Evolutionary conservation across 2,113 vertebrate species (phyloP), one percentile per base, ranked within the genome.

Genomic region (Gobio gobio): DNA sequence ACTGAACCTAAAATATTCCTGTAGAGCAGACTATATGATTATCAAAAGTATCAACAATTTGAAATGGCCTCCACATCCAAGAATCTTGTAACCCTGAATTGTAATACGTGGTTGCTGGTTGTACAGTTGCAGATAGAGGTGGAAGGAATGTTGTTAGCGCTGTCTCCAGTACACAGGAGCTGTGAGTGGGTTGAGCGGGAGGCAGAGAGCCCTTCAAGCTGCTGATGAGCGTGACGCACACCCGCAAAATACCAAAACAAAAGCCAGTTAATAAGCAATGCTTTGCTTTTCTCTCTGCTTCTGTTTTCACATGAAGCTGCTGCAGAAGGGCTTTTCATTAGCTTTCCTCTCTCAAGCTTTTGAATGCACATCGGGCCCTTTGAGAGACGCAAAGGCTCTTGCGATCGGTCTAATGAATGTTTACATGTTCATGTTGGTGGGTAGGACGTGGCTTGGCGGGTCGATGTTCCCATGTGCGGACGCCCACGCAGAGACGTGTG

Each of bases 171-270:
- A 81, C 45, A 64, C 73, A 24, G 59, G 45, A 68, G n/a, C 59
- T 85, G 58, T 78, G 83, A 78, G 83, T 85, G 83, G 83, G 74
- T 40, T 77, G 83, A 63, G 73, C 47, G 45, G 83, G 73, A 12
- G 47, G 83, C 26, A 33, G 43, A 76, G 63, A 76, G 75, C 74
- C 22, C 59, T 84, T 66, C 58, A 76, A 45, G 22, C 72, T 84
- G 83, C 20, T 40, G 74, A 85, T 33, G 74, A 78, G 74, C 26
- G 3, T 63, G 74, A 81, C 18, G 26, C 79, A 81, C 79, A 33
- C 61, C 61, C 61, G 24, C 45, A 12, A 51, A 66, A 81, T 33
- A 81, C 79, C 79, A 68, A 68, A 81, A 81, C 59, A 81, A 81
- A 81, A 81, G 79, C 45, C 79, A 51, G 24, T 22, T 81, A 51